A percentile compares a stretch with the other conserved stretches of the same genome.
Conservation (phyloP, 2,113 vertebrate species). For the Mus spicilegus region DNA sequence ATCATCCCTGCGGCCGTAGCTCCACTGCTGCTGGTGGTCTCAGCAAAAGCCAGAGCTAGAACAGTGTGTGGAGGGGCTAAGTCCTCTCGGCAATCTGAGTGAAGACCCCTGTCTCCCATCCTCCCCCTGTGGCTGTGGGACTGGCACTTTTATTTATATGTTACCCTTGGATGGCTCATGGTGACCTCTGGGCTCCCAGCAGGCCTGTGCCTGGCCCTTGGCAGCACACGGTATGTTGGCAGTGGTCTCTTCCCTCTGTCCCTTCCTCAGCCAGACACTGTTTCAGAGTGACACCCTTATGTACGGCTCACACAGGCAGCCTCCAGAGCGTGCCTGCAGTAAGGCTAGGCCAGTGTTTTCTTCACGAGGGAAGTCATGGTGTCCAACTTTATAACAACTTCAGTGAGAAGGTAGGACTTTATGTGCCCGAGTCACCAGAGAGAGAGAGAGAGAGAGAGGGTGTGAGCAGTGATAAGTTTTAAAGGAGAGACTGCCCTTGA, state of each 20-base stretch:
- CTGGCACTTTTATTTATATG: not conserved
- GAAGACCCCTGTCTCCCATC: not conserved
- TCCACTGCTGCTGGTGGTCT: not conserved
- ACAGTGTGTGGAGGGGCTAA: rapidly evolving
- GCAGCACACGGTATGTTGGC: rapidly evolving
- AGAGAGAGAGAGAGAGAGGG: not conserved
- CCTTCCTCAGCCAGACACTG: rapidly evolving
- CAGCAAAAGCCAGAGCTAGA: not conserved
- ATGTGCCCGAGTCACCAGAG: not conserved
- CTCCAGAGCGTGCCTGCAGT: rapidly evolving
- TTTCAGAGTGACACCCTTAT: rapidly evolving
- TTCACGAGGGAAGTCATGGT: rapidly evolving
- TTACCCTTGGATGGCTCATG: not conserved
- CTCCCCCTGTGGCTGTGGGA: not conserved
- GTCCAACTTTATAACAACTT: not conserved
- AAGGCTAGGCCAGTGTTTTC: rapidly evolving
- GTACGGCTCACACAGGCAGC: rapidly evolving
- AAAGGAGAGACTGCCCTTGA: not conserved
- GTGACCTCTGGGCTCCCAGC: not conserved
- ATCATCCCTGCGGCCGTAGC: rapidly evolving
- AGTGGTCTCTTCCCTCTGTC: not conserved
- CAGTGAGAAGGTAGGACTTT: not conserved
- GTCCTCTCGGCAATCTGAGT: not conserved
- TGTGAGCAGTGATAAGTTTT: not conserved
- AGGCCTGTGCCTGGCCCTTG: not conserved